A percentile compares a stretch with the other conserved stretches of the same genome.
Evolutionary conservation across 2,888 invertebrate species (phyloP).

Genomic region (Ophioninae sp.): DNA sequence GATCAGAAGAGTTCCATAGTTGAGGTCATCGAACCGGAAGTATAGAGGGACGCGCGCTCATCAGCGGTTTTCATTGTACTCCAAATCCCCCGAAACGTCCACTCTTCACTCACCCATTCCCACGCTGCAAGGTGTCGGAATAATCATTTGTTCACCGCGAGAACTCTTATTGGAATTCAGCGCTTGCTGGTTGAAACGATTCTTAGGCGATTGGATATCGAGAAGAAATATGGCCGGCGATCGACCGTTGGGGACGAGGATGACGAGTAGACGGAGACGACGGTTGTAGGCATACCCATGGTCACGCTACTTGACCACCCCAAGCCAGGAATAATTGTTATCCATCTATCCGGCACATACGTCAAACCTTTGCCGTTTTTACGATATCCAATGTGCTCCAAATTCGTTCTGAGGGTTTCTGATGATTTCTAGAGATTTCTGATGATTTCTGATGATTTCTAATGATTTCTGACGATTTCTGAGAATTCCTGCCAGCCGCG

Average conservation of each 20-base stretch:
- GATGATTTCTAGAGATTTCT: background rate
- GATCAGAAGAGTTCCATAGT: slow-evolving; percentile 58
- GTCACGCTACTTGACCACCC: slow-evolving; percentile 81
- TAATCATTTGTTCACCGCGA: background rate
- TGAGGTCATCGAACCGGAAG: slow-evolving; percentile 65
- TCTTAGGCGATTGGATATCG: background rate
- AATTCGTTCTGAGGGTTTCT: background rate
- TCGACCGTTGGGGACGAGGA: slow-evolving; percentile 36
- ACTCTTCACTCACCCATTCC: background rate
- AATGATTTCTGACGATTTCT: no score
- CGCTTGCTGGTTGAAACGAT: slow-evolving; percentile 24
- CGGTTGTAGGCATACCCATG: slow-evolving; percentile 70
- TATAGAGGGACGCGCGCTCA: slow-evolving; percentile 20
- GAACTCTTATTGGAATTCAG: background rate
- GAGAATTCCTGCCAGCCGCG: no score
- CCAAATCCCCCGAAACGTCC: background rate
- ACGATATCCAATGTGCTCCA: slow-evolving; percentile 9
- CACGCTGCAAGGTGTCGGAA: slow-evolving; percentile 2
- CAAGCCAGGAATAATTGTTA: slow-evolving; percentile 79
- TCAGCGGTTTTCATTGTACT: background rate
- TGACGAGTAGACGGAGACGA: slow-evolving; percentile 55
- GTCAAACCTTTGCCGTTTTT: slow-evolving; percentile 71
- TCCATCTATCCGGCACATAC: slow-evolving; percentile 80
- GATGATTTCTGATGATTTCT: no score
- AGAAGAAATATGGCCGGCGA: background rate